phyloP scores from a whole-genome alignment of 2,113 vertebrate genomes.

The Siphamia tubifer region DNA sequence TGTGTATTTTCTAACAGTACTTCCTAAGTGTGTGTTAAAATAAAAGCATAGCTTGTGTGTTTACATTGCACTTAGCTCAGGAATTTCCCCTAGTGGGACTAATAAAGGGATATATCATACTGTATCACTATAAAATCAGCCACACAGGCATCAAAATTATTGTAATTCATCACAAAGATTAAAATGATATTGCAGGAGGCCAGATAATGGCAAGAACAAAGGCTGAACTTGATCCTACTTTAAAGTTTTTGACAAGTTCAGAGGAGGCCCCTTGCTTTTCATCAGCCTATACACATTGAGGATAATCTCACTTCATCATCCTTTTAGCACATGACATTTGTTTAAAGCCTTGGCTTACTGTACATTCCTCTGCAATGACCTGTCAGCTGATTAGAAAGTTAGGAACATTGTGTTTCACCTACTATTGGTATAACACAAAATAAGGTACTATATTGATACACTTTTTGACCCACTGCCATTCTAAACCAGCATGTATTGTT shows the following conservation, averaged over 20 bases:
- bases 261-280: constrained; percentile 59
- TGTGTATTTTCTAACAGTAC: no score
- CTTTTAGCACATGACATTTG: constrained; percentile 70
- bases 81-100: no score
- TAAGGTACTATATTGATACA: no score
- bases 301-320: constrained; percentile 63
- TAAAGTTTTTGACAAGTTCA: constrained; percentile 36
- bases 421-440: background rate
- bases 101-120: no score
- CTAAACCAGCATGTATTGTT: background rate
- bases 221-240: constrained; percentile 9
- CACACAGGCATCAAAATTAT: background rate
- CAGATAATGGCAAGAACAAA: constrained; percentile 6
- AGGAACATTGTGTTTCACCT: constrained; percentile 19
- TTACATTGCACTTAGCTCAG: no score
- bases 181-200: background rate
- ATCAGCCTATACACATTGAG: constrained; percentile 38
- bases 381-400: constrained; percentile 67
- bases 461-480: no score
- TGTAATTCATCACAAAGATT: background rate
- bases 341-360: constrained; percentile 67
- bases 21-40: no score
- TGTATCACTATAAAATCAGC: background rate
- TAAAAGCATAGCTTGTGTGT: no score
- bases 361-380: constrained; percentile 66